Base-by-base conservation (phyloP, 2,113 vertebrate species). In the Sprattus sprattus region DNA sequence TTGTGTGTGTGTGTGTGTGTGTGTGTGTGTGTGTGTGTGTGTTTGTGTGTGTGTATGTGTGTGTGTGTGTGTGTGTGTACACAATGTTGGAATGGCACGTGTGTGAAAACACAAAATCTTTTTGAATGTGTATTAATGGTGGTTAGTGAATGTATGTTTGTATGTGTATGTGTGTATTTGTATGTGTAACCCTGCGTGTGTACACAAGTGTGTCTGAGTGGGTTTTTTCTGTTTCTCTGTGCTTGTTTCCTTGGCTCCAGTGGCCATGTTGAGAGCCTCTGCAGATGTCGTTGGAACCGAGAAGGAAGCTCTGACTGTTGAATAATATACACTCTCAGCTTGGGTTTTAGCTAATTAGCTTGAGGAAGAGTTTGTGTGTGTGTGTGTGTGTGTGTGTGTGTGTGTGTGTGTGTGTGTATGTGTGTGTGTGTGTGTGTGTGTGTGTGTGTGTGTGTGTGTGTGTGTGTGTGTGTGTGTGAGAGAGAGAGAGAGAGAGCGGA, bases 291-390 rank as follows among this genome's bases (percentile, higher is more conserved):
- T 86, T 89, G 87, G 91, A 92, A 89, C 84, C 80, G 89, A 92
- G 87, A 87, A 91, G 90, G 91, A 92, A 92, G 85, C 89, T 91
- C 90, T 90, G 39, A 39, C 85, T 91, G 87, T 85, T 94, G 91
- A 95, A 94, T 95, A 90, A 93, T 93, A 95, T 89, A 94, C 88
- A 92, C 88, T 91, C 91, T 92, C 91, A 91, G 89, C 92, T 93
- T 91, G 90, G 84, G 85, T 93, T 93, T 92, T 89, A 91, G 89
- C 93, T 94, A 94, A 95, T 94, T 93, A 95, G 91, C 85, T 82
- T 25, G 25, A 91, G 89, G 82, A 82, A 57, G 1, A 86, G 45
- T 32, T 45, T 39, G 47, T 45, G 75, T 78, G 80, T 52, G 83
- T 78, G 39, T 52, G 49, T 45, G 50, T 16, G 25, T 57, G 83